Base-by-base conservation (phyloP, 2,888 invertebrate genomes). In the Galeopsomyia nigrocyanea region DNA sequence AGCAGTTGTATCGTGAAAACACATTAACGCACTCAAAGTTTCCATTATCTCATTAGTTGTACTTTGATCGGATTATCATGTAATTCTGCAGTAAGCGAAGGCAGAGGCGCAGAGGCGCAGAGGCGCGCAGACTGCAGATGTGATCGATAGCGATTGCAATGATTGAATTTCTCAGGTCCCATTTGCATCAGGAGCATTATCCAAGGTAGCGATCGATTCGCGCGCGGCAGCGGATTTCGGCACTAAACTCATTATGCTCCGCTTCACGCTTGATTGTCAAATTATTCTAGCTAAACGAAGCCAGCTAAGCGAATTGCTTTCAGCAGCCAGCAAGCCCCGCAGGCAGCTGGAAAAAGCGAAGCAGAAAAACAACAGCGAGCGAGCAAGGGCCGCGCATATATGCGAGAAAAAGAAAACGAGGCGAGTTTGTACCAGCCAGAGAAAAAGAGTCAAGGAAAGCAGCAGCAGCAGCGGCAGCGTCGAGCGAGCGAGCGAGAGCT, bases 61-160 rank as follows among this genome's bases (percentile, higher is more conserved):
- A n/a, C 57, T 68, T 68, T 47, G 61, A 68, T 55, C 47, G 47
- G 22, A 2, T 31, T 55, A 31, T 19, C 55, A 16, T 61, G 55
- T 61, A 16, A 47, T 61, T 46, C 13, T 39, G n/a, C n/a, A n/a
- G n/a, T n/a, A n/a, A 53, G 21, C 60, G 22, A 21, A 31, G 16
- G 50, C 26, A 26, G 26, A n/a, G n/a, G n/a, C n/a, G n/a, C n/a
- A n/a, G n/a, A n/a, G n/a, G n/a, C n/a, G n/a, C n/a, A n/a, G n/a
- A n/a, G n/a, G n/a, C n/a, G n/a, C n/a, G n/a, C n/a, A n/a, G n/a
- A n/a, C n/a, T n/a, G 26, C 26, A 26, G 26, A 26, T 26, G 3
- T 39, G 7, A 39, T 39, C 39, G 39, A 39, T 39, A 22, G 10
- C n/a, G 19, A 21, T 21, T 31, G 51, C 14, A 46, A 22, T 16